Evolutionary conservation across 2,888 invertebrate species (phyloP).

Genomic region (Amblyjoppa proteus): DNA sequence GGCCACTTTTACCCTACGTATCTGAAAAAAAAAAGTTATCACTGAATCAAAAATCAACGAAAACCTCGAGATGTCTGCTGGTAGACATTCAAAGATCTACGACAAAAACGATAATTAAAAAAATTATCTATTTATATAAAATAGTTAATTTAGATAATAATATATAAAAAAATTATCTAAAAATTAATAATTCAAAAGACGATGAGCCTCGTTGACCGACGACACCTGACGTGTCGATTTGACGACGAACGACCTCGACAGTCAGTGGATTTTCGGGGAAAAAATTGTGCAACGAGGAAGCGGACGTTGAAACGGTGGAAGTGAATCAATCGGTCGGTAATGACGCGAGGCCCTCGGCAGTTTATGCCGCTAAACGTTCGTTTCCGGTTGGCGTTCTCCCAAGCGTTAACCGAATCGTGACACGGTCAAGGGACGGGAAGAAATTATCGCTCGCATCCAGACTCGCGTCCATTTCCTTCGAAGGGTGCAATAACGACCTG

Average conservation of each 20-base stretch:
- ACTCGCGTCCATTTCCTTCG: conserved; percentile 53
- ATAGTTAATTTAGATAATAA: too few relatives aligned
- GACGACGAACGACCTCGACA: neutral
- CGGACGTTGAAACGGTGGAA: neutral
- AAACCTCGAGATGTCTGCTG: too few relatives aligned
- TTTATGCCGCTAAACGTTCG: conserved; percentile 41
- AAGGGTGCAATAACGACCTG: conserved; percentile 47
- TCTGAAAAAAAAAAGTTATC: too few relatives aligned
- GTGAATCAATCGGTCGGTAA: neutral
- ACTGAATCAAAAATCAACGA: too few relatives aligned
- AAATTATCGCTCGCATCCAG: conserved; percentile 55
- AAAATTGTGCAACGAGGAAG: neutral
- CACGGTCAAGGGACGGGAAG: conserved; percentile 23
- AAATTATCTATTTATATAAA: too few relatives aligned
- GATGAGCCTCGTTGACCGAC: too few relatives aligned
- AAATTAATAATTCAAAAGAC: too few relatives aligned
- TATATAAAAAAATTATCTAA: too few relatives aligned
- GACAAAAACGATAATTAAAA: too few relatives aligned
- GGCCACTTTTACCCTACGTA: too few relatives aligned
- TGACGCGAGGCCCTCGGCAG: neutral
- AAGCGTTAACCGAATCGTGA: conserved; percentile 47
- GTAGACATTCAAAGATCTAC: too few relatives aligned
- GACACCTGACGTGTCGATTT: too few relatives aligned
- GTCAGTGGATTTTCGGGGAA: neutral
- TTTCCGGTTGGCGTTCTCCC: conserved; percentile 48